Base-by-base conservation (phyloP, 2,797 vertebrate species). In the Onychomys leucogaster region DNA sequence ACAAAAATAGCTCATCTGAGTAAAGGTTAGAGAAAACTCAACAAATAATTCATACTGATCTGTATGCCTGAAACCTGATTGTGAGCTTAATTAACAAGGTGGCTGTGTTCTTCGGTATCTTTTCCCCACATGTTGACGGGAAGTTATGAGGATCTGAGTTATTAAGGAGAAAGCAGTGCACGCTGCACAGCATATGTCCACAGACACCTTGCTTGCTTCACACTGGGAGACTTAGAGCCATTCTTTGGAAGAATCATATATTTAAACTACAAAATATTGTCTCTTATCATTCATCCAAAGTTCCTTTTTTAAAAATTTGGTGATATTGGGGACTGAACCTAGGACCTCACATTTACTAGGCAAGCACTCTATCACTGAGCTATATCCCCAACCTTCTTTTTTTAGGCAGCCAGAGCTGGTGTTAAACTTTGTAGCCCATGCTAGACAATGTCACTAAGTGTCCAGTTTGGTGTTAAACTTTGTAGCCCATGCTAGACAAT, bases 181-280 rank as follows among this genome's bases (percentile, higher is more conserved):
- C 27, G 16, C 29, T 37, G 25, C 12, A 41, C 41, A 86, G 91
- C 73, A 67, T 80, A n/a, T 34, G n/a, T n/a, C 57, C 29, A 49
- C 27, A 34, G 89, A 89, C 7, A 61, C 34, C 37, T 82, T 29
- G 32, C 37, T 73, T 81, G 76, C 34, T 95, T 85, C 91, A 91
- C 52, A 88, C 23, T 12, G 57, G 46, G 52, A 1, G 16, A 77
- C 55, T 61, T 41, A 37, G 85, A 89, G 73, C 16, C n/a, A 77
- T 83, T 80, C 19, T 75, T 87, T 87, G 59, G 52, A 80, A 95
- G 75, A 17, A 12, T 5, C 46, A 69, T 55, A 14, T 1, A 61
- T 49, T 94, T 88, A 73, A 87, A 90, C 77, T 69, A 81, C n/a
- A 92, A 96, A 96, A 91, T 71, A 76, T 5, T 76, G 10, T 77